A percentile compares a stretch with the other conserved stretches of the same genome.
Evolutionary conservation across 2,113 vertebrate species (phyloP).

Genomic region (Bucco capensis): DNA sequence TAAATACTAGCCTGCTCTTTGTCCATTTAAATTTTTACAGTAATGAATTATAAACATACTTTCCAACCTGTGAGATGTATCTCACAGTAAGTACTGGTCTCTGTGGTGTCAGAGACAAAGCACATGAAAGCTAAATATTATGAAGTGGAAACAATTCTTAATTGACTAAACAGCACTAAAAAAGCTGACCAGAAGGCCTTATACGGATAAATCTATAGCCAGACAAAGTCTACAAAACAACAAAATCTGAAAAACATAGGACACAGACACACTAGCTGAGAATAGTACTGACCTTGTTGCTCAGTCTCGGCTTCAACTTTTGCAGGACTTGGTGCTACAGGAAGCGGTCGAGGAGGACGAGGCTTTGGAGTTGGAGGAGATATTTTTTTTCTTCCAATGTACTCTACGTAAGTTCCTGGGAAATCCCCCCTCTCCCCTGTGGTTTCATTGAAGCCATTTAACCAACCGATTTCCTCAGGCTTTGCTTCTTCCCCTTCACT

Average conservation of each 20-base stretch:
- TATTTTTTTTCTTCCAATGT: constrained; percentile 90
- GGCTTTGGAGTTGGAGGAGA: constrained; percentile 96
- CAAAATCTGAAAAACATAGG: neutral
- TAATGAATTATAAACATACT: neutral
- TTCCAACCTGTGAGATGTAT: neutral
- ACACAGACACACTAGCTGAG: neutral
- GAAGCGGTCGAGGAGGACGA: constrained; percentile 89
- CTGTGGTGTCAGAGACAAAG: neutral
- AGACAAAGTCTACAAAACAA: neutral
- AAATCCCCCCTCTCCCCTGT: constrained; percentile 97
- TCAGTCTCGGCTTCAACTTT: constrained; percentile 85
- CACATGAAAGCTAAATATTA: neutral
- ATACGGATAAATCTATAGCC: neutral
- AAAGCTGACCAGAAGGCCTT: neutral
- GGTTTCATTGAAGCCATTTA: constrained; percentile 93
- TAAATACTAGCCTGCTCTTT: neutral
- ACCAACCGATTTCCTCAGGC: constrained; percentile 94
- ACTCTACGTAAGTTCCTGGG: constrained; percentile 97
- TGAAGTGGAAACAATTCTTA: neutral
- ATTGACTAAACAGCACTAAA: neutral
- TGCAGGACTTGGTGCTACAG: constrained; percentile 82
- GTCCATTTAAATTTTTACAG: neutral
- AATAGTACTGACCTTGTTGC: constrained; percentile 82
- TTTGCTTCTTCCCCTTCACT: constrained; percentile 89
- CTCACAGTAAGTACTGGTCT: neutral